Conservation (phyloP, 2,113 vertebrate species). For the Otocyon megalotis region DNA sequence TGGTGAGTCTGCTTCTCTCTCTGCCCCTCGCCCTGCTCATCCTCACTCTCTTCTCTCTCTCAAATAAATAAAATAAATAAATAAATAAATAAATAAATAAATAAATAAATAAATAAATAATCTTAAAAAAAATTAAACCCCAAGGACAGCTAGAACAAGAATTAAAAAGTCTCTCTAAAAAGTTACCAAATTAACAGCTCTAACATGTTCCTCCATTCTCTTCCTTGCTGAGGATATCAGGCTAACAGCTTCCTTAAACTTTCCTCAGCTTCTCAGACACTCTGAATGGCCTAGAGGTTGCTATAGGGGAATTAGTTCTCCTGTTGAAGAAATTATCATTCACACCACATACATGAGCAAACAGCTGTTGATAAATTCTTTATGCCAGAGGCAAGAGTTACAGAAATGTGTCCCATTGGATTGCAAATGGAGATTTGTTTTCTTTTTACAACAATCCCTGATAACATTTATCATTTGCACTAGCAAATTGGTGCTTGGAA, state of each 20-base stretch:
- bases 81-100: too few species aligned
- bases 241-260: background rate
- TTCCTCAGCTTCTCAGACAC: background rate
- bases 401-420: background rate
- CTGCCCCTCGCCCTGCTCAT: too few species aligned
- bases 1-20: too few species aligned
- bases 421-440: constrained; percentile 35
- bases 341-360: constrained; percentile 19
- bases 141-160: background rate
- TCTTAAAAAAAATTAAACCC: background rate
- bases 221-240: background rate
- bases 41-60: too few species aligned
- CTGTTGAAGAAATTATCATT: constrained; percentile 6
- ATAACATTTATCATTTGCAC: constrained; percentile 24
- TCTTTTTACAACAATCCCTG: constrained; percentile 33
- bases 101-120: too few species aligned
- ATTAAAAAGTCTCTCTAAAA: background rate
- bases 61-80: too few species aligned
- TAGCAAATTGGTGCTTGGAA: background rate
- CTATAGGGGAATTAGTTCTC: background rate
- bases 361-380: constrained; percentile 36
- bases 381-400: constrained; percentile 10
- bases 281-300: background rate
- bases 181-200: background rate
- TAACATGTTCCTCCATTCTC: background rate